Evolutionary conservation across 2,113 vertebrate genomes (phyloP).

Genomic region (Notothenia rossii): DNA sequence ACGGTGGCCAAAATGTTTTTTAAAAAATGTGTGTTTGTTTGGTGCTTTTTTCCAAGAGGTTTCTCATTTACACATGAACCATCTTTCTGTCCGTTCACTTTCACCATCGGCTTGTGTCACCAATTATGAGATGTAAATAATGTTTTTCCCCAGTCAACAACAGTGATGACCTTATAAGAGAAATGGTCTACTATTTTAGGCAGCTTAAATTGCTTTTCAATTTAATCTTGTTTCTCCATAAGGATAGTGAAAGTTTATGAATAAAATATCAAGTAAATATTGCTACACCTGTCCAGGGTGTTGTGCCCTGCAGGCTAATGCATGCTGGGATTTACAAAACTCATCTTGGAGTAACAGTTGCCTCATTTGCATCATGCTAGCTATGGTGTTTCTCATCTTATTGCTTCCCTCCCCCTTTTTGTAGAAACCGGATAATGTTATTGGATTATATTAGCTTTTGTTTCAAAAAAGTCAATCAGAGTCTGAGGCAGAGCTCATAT

Average conservation of each 20-base stretch:
- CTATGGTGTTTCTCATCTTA: too few species aligned
- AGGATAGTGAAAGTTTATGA: not conserved
- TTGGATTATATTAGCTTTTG: too few species aligned
- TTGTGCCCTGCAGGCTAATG: not conserved
- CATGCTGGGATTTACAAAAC: not conserved
- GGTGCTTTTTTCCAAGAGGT: too few species aligned
- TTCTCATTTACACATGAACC: constrained; percentile 2
- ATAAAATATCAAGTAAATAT: not conserved
- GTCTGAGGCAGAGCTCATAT: too few species aligned
- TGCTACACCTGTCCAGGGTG: not conserved
- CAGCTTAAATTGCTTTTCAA: not conserved
- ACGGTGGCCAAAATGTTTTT: too few species aligned
- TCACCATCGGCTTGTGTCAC: not conserved
- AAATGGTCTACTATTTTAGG: not conserved
- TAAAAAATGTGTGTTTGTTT: too few species aligned
- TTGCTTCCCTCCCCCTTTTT: too few species aligned
- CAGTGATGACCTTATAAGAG: not conserved
- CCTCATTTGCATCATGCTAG: too few species aligned
- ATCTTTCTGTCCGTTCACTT: not conserved
- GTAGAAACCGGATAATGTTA: too few species aligned
- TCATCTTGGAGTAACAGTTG: too few species aligned
- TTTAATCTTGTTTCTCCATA: not conserved
- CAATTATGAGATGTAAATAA: constrained; percentile 11
- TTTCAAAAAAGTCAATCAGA: too few species aligned
- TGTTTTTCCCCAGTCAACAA: not conserved